A percentile compares a stretch with the other conserved stretches of the same genome.
phyloP scores from a whole-genome alignment of 2,888 invertebrate genomes.

The Troilus luridus region DNA sequence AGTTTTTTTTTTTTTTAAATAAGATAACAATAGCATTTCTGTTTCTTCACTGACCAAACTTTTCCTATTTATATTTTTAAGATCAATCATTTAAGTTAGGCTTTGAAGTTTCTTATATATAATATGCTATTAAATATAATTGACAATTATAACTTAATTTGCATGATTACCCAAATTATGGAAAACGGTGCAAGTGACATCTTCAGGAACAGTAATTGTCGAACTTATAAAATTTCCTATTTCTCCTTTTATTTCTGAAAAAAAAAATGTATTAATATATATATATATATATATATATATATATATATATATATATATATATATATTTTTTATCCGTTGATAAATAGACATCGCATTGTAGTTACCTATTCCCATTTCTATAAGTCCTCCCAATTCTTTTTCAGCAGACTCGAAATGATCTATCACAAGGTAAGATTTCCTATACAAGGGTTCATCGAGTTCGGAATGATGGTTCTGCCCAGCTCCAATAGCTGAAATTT shows the following conservation, averaged over 20 bases:
- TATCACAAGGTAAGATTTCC: slow-evolving; percentile 70
- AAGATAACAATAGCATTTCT: too few species aligned
- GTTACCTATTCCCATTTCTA: slow-evolving; percentile 69
- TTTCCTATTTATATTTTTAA: too few species aligned
- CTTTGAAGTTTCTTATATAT: neutral
- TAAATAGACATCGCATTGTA: neutral
- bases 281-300: too few species aligned
- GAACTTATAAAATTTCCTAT: slow-evolving; percentile 74
- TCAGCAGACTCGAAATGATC: slow-evolving; percentile 73
- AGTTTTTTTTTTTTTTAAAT: too few species aligned
- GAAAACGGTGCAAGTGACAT: slow-evolving; percentile 72
- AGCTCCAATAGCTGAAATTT: slow-evolving; percentile 74
- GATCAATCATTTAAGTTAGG: neutral
- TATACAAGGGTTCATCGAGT: slow-evolving; percentile 72
- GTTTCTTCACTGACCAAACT: too few species aligned
- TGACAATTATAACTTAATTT: neutral
- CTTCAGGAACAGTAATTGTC: slow-evolving; percentile 66
- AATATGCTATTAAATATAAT: neutral
- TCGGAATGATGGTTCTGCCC: slow-evolving; percentile 72
- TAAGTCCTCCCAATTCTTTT: slow-evolving; percentile 72
- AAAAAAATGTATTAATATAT: neutral
- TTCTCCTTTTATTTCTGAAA: slow-evolving; percentile 64
- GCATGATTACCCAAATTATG: slow-evolving; percentile 74
- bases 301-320: too few species aligned
- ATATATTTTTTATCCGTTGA: neutral